A percentile compares a stretch with the other conserved stretches of the same genome.
These are phyloP conservation scores for Equus przewalskii DNA, from an alignment of 2,113 vertebrate species.

Conservation along the genomic window DNA sequence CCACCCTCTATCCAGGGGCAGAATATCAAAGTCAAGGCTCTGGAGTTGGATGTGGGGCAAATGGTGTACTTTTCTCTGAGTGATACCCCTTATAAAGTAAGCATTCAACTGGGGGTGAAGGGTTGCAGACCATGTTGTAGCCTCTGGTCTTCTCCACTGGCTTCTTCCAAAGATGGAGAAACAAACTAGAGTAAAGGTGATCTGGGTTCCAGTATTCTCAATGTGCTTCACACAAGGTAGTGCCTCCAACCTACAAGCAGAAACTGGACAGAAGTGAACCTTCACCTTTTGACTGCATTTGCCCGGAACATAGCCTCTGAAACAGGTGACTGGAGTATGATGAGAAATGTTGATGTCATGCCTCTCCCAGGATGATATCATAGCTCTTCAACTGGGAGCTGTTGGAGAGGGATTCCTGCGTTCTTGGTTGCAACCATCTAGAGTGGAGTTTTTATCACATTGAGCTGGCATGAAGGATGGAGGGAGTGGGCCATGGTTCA, in stretches of 20 bases:
- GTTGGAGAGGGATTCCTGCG: background rate
- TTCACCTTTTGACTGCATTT: background rate
- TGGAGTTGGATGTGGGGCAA: background rate
- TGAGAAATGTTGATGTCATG: background rate
- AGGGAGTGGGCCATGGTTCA: background rate
- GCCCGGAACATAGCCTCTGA: background rate
- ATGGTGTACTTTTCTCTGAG: background rate
- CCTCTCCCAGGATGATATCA: background rate
- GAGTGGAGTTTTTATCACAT: background rate
- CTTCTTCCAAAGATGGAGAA: background rate
- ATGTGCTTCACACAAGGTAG: background rate
- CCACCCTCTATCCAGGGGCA: background rate
- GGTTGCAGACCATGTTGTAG: background rate
- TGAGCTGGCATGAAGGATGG: background rate
- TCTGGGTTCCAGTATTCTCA: background rate
- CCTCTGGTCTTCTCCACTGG: background rate
- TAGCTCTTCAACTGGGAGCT: background rate
- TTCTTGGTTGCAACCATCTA: background rate
- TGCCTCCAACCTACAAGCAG: fast-evolving
- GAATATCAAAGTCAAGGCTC: background rate
- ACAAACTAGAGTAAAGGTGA: background rate
- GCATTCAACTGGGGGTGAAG: background rate
- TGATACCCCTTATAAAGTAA: background rate
- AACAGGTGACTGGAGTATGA: background rate
- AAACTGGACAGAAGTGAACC: background rate